phyloP scores from a whole-genome alignment of 2,113 vertebrate species.

The Rhipidura dahli region DNA sequence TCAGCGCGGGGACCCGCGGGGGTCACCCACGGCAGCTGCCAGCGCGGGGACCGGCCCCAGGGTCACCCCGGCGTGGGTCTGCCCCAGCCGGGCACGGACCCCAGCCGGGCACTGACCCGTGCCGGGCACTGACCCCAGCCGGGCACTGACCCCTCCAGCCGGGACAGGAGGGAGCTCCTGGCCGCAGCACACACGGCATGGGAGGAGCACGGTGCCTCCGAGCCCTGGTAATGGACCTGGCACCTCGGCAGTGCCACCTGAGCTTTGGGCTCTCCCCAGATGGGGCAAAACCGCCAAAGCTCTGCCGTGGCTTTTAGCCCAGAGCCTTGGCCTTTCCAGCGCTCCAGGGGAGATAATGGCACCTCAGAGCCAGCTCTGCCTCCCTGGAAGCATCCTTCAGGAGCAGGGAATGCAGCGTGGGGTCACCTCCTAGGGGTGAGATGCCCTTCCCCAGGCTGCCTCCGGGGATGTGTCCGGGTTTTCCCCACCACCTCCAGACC shows the following conservation, averaged over 20 bases:
- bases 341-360: not conserved
- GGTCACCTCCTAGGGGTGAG: not conserved
- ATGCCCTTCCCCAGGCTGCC: not conserved
- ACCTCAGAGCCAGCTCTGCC: not conserved
- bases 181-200: not conserved
- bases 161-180: not conserved
- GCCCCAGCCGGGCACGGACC: constrained; percentile 46
- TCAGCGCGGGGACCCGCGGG: constrained; percentile 72
- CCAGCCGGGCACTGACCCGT: not conserved
- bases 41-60: not conserved
- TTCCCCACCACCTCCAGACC: not conserved
- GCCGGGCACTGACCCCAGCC: no score
- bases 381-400: not conserved
- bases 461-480: not conserved
- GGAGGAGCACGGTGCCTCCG: not conserved
- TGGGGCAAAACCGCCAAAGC: not conserved
- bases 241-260: not conserved
- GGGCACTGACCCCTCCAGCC: not conserved
- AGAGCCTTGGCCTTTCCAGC: not conserved
- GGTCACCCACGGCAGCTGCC: constrained; percentile 56
- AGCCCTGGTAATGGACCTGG: not conserved
- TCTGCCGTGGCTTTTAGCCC: not conserved
- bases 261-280: not conserved
- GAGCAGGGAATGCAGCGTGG: not conserved
- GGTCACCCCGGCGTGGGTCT: constrained; percentile 25